Base-by-base conservation (phyloP, 1,140 invertebrate genomes). In the Caenorhabditis brenneri region DNA sequence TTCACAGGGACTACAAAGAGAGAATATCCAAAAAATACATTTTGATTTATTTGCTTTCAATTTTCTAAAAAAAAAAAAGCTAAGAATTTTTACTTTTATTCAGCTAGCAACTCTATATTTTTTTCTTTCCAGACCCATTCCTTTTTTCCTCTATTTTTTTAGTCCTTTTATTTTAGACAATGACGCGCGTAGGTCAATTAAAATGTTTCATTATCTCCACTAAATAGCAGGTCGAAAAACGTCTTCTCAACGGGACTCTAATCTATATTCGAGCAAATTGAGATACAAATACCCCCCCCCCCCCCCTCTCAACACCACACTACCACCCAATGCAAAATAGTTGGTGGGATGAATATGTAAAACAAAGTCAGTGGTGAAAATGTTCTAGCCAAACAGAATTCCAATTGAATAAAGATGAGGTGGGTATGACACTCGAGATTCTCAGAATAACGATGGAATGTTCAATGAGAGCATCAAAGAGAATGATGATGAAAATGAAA, bases 311-410 rank as follows among this genome's bases (percentile, higher is more conserved):
- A 6, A 12, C 39, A 42, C 39, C 39, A 42, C 53, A 51, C 49
- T 7, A 51, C 49, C 49, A 51, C 53, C 53, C 53, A 55, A 55
- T 55, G 53, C 53, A 55, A 55, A 55, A 55, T 65, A 33, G 58
- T n/a, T 24, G 58, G 58, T 65, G 58, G 58, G 58, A 36, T 65
- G 58, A 65, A 65, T 65, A 65, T 65, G 31, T 65, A 65, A 65
- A 33, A 60, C 29, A 60, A 55, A 65, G 58, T 65, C 0, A 36
- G 58, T 16, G 58, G 24, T 2, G 27, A 29, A 58, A 65, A 65
- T 65, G 58, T 65, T 65, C 58, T 19, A 19, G 31, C 58, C 19
- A 3, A 65, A 19, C 31, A 15, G 3, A 33, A 3, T 33, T 19
- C 3, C 15, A 16, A 33, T 65, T 65, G 58, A 65, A 65, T 65